These are phyloP conservation scores for Pomatostomus ruficeps DNA, from an alignment of 2,113 vertebrate genomes.

Conservation along the genomic window DNA sequence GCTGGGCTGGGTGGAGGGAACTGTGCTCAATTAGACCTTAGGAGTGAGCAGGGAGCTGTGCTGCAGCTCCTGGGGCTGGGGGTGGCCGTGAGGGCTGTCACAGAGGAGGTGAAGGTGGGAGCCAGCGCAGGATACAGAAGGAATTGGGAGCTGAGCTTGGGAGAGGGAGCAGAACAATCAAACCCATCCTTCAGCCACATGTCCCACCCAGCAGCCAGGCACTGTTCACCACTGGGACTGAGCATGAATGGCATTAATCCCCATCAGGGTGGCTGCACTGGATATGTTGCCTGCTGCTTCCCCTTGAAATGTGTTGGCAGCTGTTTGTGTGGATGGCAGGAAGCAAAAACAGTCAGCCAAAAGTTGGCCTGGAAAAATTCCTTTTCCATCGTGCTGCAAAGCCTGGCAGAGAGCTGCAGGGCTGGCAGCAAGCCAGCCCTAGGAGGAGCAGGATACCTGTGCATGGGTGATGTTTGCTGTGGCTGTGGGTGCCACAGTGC, in stretches of 20 bases:
- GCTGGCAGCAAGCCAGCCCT: background rate
- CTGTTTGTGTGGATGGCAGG: background rate
- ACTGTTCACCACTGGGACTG: background rate
- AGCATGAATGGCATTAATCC: background rate
- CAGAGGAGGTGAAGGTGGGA: background rate
- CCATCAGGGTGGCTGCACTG: background rate
- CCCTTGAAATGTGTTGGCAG: background rate
- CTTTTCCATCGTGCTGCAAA: background rate
- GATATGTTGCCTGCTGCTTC: background rate
- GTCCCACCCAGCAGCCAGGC: background rate
- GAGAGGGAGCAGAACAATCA: background rate
- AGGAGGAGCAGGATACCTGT: background rate
- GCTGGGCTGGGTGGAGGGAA: background rate
- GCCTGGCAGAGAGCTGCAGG: background rate
- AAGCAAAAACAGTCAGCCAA: background rate
- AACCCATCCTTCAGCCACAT: background rate
- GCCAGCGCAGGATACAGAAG: rapidly evolving
- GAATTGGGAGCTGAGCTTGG: background rate
- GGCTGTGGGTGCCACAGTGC: background rate
- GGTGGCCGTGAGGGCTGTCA: background rate
- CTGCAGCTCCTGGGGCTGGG: background rate
- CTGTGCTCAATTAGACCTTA: rapidly evolving
- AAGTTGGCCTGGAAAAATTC: background rate
- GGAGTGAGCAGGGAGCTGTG: background rate
- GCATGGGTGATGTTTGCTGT: background rate